These are phyloP conservation scores for Siderastrea radians DNA, from an alignment of 92 coral and sea anemone species.

Conservation along the genomic window DNA sequence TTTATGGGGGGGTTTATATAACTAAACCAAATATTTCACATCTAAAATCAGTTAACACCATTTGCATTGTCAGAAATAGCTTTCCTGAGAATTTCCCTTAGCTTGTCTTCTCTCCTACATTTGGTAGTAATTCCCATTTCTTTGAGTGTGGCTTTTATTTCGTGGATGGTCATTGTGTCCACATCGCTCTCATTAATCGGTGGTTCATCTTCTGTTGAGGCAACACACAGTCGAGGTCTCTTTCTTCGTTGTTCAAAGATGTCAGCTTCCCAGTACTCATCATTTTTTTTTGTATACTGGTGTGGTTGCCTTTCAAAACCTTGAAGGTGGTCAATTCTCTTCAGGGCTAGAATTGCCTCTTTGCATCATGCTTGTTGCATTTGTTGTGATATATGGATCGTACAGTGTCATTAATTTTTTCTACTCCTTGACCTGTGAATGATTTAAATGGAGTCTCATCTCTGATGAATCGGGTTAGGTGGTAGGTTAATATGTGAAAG, in stretches of 20 bases:
- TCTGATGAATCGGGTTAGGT: slow-evolving; percentile 43
- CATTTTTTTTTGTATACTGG: slow-evolving; percentile 37
- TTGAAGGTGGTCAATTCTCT: slow-evolving; percentile 64
- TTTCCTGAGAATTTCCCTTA: slow-evolving; percentile 44
- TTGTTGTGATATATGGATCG: slow-evolving; percentile 60
- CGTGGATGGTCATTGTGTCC: slow-evolving; percentile 14
- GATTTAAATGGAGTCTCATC: slow-evolving; percentile 18
- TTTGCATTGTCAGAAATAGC: slow-evolving; percentile 29
- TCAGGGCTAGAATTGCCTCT: slow-evolving; percentile 67
- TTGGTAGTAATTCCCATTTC: slow-evolving; percentile 20
- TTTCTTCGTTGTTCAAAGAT: slow-evolving; percentile 64
- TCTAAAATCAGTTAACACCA: slow-evolving; percentile 5
- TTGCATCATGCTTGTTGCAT: slow-evolving; percentile 63
- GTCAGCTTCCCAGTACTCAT: slow-evolving; percentile 52
- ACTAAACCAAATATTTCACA: no score
- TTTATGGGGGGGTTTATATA: no score
- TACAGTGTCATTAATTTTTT: slow-evolving; percentile 59
- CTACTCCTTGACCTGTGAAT: slow-evolving; percentile 76
- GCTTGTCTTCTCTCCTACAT: slow-evolving; percentile 27
- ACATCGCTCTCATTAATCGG: not conserved
- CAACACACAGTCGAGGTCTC: slow-evolving; percentile 43
- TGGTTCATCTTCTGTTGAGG: slow-evolving; percentile 46
- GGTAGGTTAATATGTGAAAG: slow-evolving; percentile 62
- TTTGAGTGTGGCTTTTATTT: slow-evolving; percentile 32
- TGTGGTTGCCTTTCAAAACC: slow-evolving; percentile 49